Percentiles rank a stretch among this genome's conserved stretches.
phyloP scores from a whole-genome alignment of 2,113 vertebrate species.

The Gambusia holbrooki region DNA sequence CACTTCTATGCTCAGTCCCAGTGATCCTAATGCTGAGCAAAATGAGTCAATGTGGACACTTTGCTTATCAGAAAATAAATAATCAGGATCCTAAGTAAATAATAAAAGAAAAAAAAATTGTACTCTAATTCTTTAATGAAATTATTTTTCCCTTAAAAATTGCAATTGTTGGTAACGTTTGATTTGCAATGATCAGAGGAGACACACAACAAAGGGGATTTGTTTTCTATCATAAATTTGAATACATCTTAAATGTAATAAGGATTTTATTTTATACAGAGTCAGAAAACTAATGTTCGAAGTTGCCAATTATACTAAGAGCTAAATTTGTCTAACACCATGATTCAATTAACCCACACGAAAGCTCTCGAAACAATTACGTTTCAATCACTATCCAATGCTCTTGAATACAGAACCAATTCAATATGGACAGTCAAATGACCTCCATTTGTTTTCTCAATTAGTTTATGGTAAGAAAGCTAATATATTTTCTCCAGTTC shows the following conservation, averaged over 20 bases:
- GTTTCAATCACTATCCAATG: conserved; percentile 5
- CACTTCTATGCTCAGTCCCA: neutral
- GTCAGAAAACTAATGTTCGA: conserved; percentile 2
- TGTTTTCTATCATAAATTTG: neutral
- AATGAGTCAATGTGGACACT: neutral
- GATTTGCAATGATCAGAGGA: neutral
- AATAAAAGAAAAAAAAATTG: neutral
- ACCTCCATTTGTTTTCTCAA: conserved; percentile 16
- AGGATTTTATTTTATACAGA: conserved; percentile 4
- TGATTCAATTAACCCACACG: conserved; percentile 17
- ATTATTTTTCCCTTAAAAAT: neutral
- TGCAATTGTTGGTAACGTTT: neutral
- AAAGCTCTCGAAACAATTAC: conserved; percentile 7
- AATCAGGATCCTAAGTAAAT: neutral
- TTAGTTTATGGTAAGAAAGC: conserved; percentile 21
- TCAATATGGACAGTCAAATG: conserved; percentile 8
- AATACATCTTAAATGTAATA: neutral
- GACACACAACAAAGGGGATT: neutral
- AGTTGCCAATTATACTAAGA: conserved; percentile 4
- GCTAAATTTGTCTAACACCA: conserved; percentile 1
- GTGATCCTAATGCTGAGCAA: neutral
- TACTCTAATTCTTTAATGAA: conserved; percentile 3
- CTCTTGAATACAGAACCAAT: neutral
- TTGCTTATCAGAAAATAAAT: neutral
- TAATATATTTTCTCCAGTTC: conserved; percentile 9